These are phyloP conservation scores for Arvicanthis niloticus DNA, from an alignment of 2,113 vertebrate genomes.

Conservation along the genomic window DNA sequence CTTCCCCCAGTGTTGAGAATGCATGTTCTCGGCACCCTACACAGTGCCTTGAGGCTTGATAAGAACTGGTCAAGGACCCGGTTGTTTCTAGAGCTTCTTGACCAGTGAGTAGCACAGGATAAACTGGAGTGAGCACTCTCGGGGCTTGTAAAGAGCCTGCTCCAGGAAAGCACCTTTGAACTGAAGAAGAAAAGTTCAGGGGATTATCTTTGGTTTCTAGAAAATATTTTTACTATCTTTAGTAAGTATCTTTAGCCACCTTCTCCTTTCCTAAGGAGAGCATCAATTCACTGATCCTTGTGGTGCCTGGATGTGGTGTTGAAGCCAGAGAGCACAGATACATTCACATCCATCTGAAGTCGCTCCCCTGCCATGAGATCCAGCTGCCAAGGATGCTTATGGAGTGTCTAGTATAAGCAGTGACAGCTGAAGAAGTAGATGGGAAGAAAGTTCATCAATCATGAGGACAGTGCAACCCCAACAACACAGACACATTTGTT, in stretches of 20 bases:
- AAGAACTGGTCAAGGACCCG: conserved; percentile 63
- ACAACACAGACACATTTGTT: neutral
- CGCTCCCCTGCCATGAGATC: neutral
- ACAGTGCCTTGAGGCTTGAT: conserved; percentile 78
- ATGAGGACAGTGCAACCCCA: neutral
- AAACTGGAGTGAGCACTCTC: neutral
- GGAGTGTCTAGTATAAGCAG: neutral
- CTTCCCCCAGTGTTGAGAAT: conserved; percentile 75
- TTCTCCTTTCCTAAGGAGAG: neutral
- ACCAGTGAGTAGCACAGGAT: neutral
- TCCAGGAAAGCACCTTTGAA: neutral
- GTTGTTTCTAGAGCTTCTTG: conserved; percentile 46
- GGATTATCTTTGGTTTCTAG: neutral
- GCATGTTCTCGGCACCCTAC: conserved; percentile 81
- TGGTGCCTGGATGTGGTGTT: neutral
- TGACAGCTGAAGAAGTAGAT: neutral
- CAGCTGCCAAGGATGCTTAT: neutral
- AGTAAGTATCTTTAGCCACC: neutral
- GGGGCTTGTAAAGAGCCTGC: neutral
- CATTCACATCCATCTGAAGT: neutral
- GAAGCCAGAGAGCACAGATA: neutral
- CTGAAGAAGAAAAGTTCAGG: neutral
- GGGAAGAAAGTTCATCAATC: neutral
- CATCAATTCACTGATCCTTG: neutral
- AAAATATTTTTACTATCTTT: neutral